phyloP scores from a whole-genome alignment of 2,888 invertebrate species.

The Boloria euphrosyne region DNA sequence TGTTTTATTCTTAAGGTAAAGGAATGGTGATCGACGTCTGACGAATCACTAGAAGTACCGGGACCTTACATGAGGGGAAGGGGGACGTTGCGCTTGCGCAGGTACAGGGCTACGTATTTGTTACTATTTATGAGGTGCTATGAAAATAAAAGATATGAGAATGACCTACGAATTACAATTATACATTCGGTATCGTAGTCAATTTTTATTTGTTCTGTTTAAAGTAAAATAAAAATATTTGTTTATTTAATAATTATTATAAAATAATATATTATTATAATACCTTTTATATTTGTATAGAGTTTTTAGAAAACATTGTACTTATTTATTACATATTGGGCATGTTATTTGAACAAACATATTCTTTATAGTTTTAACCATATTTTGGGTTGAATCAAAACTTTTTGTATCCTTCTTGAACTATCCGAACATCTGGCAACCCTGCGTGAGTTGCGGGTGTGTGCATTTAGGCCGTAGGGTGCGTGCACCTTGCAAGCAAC shows the following conservation, averaged over 20 bases:
- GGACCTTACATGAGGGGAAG: constrained; percentile 51
- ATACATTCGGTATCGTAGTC: too few relatives aligned
- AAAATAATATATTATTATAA: too few relatives aligned
- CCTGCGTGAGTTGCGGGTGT: constrained; percentile 44
- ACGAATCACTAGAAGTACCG: constrained; percentile 60
- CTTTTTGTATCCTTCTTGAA: constrained; percentile 12
- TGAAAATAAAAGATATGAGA: not conserved
- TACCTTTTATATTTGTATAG: too few relatives aligned
- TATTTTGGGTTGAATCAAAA: constrained; percentile 17
- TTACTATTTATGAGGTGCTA: not conserved
- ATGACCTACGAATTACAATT: not conserved
- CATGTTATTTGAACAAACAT: too few relatives aligned
- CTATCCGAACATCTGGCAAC: constrained; percentile 32
- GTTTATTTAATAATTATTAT: too few relatives aligned
- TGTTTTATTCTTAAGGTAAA: constrained; percentile 48
- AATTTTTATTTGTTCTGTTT: too few relatives aligned
- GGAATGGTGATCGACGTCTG: constrained; percentile 76
- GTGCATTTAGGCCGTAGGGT: constrained; percentile 44
- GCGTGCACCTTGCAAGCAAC: constrained; percentile 78
- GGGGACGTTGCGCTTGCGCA: constrained; percentile 1
- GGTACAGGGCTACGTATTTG: constrained; percentile 8
- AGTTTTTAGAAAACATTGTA: too few relatives aligned
- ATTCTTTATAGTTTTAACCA: not conserved
- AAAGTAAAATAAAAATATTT: too few relatives aligned
- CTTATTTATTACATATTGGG: too few relatives aligned